Evolutionary conservation across 2,113 vertebrate species (phyloP).

Genomic region (Sylvia atricapilla): DNA sequence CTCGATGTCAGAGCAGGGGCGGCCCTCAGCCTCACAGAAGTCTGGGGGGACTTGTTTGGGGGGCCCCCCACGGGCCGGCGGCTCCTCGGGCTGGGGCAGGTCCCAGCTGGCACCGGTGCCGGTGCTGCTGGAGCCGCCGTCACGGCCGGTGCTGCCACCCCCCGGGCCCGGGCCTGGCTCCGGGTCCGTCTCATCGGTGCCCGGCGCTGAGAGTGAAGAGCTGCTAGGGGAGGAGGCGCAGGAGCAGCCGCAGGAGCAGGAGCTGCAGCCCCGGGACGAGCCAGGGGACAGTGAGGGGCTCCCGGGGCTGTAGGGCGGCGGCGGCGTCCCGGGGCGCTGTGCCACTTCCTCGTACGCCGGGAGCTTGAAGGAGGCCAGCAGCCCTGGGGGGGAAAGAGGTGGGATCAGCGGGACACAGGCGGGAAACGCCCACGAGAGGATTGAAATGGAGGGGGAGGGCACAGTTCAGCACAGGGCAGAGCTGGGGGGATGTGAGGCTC

Average conservation of each 20-base stretch:
- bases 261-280: neutral
- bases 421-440: fast-evolving
- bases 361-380: conserved; percentile 90
- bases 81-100: neutral
- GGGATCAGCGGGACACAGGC: neutral
- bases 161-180: conserved; percentile 46
- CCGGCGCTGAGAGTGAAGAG: conserved; percentile 81
- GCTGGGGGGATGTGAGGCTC: neutral
- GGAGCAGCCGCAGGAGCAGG: neutral
- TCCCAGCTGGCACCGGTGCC: conserved; percentile 26
- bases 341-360: conserved; percentile 94
- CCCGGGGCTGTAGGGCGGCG: conserved; percentile 84
- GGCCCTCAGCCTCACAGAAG: conserved; percentile 45
- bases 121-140: neutral
- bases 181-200: conserved; percentile 81
- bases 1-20: conserved; percentile 56
- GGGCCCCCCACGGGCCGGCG: fast-evolving
- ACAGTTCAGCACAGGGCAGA: neutral
- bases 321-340: conserved; percentile 87
- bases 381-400: conserved; percentile 62
- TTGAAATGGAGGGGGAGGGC: neutral
- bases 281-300: neutral
- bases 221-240: conserved; percentile 83
- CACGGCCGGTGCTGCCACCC: neutral
- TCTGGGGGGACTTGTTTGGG: conserved; percentile 56